phyloP scores from a whole-genome alignment of 64 coral and sea anemone species.

The Stichodactyla mertensii region DNA sequence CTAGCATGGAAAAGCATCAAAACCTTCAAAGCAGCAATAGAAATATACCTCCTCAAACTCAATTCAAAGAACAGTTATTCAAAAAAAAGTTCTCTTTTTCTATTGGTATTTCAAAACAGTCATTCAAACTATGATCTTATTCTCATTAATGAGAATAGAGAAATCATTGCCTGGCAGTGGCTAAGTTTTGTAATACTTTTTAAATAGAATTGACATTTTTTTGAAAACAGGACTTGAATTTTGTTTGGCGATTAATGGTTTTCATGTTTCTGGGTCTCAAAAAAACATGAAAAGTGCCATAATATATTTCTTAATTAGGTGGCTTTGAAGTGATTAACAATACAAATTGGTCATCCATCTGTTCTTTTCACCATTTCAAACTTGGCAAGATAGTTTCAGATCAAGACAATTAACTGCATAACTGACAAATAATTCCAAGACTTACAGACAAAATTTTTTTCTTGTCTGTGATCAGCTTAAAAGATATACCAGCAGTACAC shows the following conservation, averaged over 20 bases:
- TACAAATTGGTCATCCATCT: no score
- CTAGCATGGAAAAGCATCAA: not conserved
- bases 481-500: no score
- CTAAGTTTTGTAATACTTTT: not conserved
- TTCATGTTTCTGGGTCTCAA: not conserved
- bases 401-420: no score
- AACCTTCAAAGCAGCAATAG: not conserved
- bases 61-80: not conserved
- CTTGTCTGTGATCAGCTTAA: no score
- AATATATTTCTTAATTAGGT: no score
- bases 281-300: not conserved
- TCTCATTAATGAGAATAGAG: not conserved
- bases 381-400: no score
- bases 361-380: no score
- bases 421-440: no score
- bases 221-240: not conserved
- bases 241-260: not conserved
- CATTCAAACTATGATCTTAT: not conserved
- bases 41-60: not conserved
- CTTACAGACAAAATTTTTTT: no score
- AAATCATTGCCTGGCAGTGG: not conserved
- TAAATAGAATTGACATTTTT: not conserved
- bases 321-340: no score
- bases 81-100: not conserved
- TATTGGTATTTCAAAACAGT: not conserved